A percentile compares a stretch with the other conserved stretches of the same genome.
Conservation (phyloP, 2,888 invertebrate species). For the Anagyrus pseudococci region DNA sequence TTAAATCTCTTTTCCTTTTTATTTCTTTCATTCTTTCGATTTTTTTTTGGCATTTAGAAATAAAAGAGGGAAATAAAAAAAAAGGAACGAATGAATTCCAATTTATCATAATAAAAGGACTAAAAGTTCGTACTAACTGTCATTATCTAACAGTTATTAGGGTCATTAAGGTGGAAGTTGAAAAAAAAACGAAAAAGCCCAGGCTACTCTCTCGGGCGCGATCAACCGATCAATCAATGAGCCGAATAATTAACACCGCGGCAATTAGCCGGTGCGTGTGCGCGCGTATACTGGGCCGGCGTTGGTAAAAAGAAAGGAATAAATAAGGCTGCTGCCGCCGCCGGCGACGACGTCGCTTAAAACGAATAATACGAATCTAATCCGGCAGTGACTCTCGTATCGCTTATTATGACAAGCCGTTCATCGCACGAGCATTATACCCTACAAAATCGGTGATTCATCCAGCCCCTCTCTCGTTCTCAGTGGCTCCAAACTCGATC, state of each 20-base stretch:
- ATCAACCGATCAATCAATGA: slow-evolving; percentile 23
- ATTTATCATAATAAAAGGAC: slow-evolving; percentile 16
- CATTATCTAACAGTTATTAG: slow-evolving; percentile 11
- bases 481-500: slow-evolving; percentile 6
- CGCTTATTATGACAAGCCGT: slow-evolving; percentile 37
- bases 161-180: slow-evolving; percentile 13
- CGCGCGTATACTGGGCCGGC: too few species aligned
- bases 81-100: slow-evolving; percentile 14
- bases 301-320: not conserved
- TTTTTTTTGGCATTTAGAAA: too few species aligned
- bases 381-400: slow-evolving; percentile 27
- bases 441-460: slow-evolving; percentile 35
- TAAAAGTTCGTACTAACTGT: not conserved
- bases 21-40: too few species aligned
- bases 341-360: not conserved
- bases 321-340: not conserved
- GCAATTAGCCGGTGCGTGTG: slow-evolving; percentile 20
- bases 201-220: too few species aligned
- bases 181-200: slow-evolving; percentile 16
- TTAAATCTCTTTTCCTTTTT: too few species aligned
- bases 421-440: slow-evolving; percentile 32
- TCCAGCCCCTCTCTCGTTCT: slow-evolving; percentile 5
- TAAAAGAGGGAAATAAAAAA: too few species aligned
- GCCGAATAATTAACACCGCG: slow-evolving; percentile 23
- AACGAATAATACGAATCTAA: slow-evolving; percentile 3